Base-by-base conservation (phyloP, 2,888 invertebrate species). In the Hymenopus coronatus region DNA sequence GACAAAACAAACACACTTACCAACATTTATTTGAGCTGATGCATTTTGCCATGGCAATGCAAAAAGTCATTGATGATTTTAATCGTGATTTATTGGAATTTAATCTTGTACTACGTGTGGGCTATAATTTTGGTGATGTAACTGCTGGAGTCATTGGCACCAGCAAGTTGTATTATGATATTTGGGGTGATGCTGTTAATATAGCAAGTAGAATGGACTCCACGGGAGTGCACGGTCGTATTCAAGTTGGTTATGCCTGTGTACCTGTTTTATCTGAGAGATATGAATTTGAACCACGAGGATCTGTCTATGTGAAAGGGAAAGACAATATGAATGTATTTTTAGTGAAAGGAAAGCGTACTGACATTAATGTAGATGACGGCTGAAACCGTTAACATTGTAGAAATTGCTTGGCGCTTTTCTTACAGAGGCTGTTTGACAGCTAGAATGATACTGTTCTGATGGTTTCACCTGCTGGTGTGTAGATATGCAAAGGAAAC, bases 111-210 rank as follows among this genome's bases (percentile, higher is more conserved):
- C 93, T 98, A 81, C 94, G 97, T 90, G 97, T 98, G 90, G 98
- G 98, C 3, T 98, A 96, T 92, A 99, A 99, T 93, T 97, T 96
- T 91, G 99, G 99, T 0, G 98, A 99, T 91, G 98, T 99, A 0
- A 99, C 99, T 0, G 98, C 99, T 0, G 99, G 99, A 2, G 95
- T 99, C 3, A 99, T 99, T 88, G 99, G 99, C 0, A 98, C 98
- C 12, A 97, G 97, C 2, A 99, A 99, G 92, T 94, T 99, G 90
- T 98, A 98, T 93, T 99, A 99, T 92, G 99, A 99, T 93, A 99
- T 99, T 91, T 99, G 99, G 99, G 99, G 99, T 0, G 99, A 99
- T 93, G 98, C 99, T 0, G 99, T 99, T 0, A 99, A 99, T 93
- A 98, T 99, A 89, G 98, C 99, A 0, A 98, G 98, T 12, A 95